phyloP scores from a whole-genome alignment of 2,113 vertebrate genomes.

The Myocastor coypus region DNA sequence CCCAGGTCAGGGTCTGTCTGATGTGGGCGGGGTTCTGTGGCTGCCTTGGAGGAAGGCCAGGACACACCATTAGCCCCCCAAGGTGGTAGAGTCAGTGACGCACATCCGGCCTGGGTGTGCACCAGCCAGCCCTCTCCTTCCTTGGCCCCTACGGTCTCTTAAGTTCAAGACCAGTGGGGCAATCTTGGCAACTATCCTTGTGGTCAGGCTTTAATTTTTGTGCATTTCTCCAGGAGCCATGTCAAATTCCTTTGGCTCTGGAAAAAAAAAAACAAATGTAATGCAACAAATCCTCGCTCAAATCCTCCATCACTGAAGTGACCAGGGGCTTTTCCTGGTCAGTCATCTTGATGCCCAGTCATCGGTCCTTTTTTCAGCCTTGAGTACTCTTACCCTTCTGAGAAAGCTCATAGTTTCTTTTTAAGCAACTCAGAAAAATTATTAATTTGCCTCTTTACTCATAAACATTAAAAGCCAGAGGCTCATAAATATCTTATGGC shows the following conservation, averaged over 20 bases:
- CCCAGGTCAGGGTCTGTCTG: neutral
- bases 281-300: neutral
- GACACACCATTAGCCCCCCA: fast-evolving
- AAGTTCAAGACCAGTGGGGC: fast-evolving
- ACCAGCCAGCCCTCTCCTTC: fast-evolving
- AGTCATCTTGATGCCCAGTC: neutral
- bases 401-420: conserved; percentile 66
- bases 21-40: neutral
- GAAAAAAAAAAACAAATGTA: neutral
- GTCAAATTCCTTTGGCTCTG: neutral
- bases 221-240: neutral
- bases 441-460: conserved; percentile 77
- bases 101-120: fast-evolving
- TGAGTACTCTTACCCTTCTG: neutral
- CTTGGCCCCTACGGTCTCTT: fast-evolving
- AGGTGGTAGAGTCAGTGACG: neutral
- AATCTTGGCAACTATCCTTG: neutral
- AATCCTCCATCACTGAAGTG: neutral
- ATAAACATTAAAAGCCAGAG: conserved; percentile 75
- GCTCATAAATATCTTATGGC: conserved; percentile 74
- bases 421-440: conserved; percentile 72
- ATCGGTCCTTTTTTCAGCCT: conserved; percentile 40
- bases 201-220: neutral
- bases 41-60: neutral
- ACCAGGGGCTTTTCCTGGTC: neutral